Base-by-base conservation (phyloP, 2,797 vertebrate species). In the Clarias platycephalus region DNA sequence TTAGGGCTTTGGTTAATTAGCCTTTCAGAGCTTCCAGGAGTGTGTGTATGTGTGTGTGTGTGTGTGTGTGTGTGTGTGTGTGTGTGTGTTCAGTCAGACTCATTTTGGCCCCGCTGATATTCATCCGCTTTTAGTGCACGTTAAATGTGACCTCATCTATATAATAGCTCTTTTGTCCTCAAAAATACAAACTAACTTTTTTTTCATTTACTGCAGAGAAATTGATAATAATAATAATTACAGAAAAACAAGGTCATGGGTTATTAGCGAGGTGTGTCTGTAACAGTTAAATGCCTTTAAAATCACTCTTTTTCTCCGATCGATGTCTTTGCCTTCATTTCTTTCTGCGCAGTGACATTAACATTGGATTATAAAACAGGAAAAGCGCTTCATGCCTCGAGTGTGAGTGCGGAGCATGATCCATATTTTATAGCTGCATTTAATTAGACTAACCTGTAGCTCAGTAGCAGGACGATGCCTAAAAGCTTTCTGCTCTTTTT, bases 371-470 rank as follows among this genome's bases (percentile, higher is more conserved):
- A 83, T 31, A 83, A 83, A 84, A 86, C 49, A 68, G 80, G 87
- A 87, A 20, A 53, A 53, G 55, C 3, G 37, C 64, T 67, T 68
- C 58, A 84, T 37, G 77, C 83, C 71, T 81, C 28, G 81, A 34
- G 26, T 53, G 28, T 57, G 26, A 63, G 58, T 26, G 60, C 1
- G 20, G 60, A 44, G 34, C 49, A 37, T n/a, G 64, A 81, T 40
- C 75, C 87, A 66, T 90, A 83, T 90, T 90, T 90, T 80, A 87
- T 85, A 81, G 85, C 57, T 28, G 31, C 26, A n/a, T 88, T 90
- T 84, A 84, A 90, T 91, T 90, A 87, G 87, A 85, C 88, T 88
- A 82, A 88, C 84, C 66, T 84, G 76, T 55, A 78, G 84, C 44
- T 37, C 16, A 40, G 70, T 5, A 10, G 82, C 83, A 44, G 75